Base-by-base conservation (phyloP, 2,797 vertebrate species). In the Serranus cabrilla region DNA sequence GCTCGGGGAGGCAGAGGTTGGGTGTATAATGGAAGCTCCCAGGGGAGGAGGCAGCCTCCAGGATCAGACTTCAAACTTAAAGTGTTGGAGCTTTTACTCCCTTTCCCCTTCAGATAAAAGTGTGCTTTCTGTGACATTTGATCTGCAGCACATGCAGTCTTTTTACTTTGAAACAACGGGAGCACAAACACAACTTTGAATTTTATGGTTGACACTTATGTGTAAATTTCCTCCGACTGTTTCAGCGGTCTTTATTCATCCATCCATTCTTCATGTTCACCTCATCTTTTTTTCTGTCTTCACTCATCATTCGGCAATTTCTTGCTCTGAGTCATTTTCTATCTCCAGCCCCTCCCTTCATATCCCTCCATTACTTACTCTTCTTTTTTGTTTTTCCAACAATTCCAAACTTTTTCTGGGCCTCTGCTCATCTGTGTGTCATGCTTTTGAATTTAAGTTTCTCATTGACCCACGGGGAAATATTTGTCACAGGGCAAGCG, bases 21-120 rank as follows among this genome's bases (percentile, higher is more conserved):
- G 68, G 39, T 34, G 55, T 69, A 21, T 87, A 87, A 87, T 75
- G 58, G 74, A 70, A 66, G 78, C 75, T 84, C 85, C 81, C 62
- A 0, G 12, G 77, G 85, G 84, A 88, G 56, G 68, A 62, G 51
- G 66, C 70, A 25, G 76, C 57, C n/a, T 6, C 72, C 40, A 61
- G 62, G 74, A 65, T 81, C 62, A n/a, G 54, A 78, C 79, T 72
- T 83, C 58, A 85, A 60, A 54, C 76, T 76, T 17, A 42, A 69
- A 72, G 50, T 51, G 47, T 71, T 34, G 76, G 27, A 71, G 27
- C 73, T 82, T 64, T 50, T 57, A 56, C 23, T 37, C 14, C 49
- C 42, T 77, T 63, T 55, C n/a, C 52, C 69, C 14, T 34, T 63
- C 59, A 20, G n/a, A 55, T 57, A 4, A 57, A 61, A 58, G 59